These are phyloP conservation scores for Psylliodes chrysocephalus DNA, from an alignment of 2,888 invertebrate species.

Conservation along the genomic window DNA sequence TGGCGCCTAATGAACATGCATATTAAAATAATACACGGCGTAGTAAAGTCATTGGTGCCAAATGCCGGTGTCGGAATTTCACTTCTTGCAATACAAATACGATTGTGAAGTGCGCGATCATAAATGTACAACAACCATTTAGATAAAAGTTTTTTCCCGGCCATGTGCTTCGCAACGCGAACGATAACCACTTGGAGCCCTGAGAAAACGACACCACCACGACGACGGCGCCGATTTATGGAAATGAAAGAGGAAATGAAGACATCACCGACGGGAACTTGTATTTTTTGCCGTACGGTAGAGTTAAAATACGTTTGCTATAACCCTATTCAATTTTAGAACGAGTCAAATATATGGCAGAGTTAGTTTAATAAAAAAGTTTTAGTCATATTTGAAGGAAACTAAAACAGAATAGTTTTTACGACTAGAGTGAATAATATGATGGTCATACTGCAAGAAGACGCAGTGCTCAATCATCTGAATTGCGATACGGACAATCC, in stretches of 20 bases:
- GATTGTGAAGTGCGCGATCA: slow-evolving; percentile 39
- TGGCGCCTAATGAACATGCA: slow-evolving; percentile 16
- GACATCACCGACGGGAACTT: slow-evolving; percentile 15
- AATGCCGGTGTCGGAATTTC: slow-evolving; percentile 22
- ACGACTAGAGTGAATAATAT: no score
- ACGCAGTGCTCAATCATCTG: no score
- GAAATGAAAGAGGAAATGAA: slow-evolving; percentile 26
- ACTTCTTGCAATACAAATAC: slow-evolving; percentile 30
- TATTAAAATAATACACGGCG: slow-evolving; percentile 1
- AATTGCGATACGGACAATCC: no score
- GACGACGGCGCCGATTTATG: slow-evolving; percentile 21
- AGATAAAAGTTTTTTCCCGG: slow-evolving; percentile 46
- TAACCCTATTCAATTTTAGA: not conserved
- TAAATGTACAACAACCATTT: slow-evolving; percentile 43
- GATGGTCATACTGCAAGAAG: no score
- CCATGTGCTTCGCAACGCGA: slow-evolving; percentile 39
- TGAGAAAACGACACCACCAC: slow-evolving; percentile 20
- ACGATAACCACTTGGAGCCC: slow-evolving; percentile 25
- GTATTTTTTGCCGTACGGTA: not conserved
- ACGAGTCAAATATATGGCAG: not conserved
- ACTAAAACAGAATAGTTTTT: no score
- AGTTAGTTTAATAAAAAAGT: no score
- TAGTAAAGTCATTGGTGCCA: not conserved
- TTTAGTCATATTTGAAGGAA: no score
- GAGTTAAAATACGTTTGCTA: not conserved